A percentile compares a stretch with the other conserved stretches of the same genome.
phyloP scores from a whole-genome alignment of 2,797 vertebrate species.

The Enteromius thamalakanensis region DNA sequence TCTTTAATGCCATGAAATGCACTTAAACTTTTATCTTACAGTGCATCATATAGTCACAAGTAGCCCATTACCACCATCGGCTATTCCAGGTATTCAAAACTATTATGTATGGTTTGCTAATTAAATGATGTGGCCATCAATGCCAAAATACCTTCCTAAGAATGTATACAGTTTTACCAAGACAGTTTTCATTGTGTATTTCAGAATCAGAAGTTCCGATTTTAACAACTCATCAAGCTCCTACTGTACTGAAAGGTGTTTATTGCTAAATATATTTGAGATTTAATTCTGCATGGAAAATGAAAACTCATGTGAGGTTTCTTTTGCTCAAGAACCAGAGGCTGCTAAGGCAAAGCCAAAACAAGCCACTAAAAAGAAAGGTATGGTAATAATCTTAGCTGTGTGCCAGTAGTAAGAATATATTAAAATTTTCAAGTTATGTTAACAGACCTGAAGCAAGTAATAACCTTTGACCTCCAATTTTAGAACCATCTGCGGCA shows the following conservation, averaged over 20 bases:
- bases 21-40: conserved; percentile 63
- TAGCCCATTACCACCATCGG: conserved; percentile 78
- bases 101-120: neutral
- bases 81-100: conserved; percentile 70
- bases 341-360: conserved; percentile 57
- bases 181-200: neutral
- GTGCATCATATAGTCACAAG: conserved; percentile 84
- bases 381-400: conserved; percentile 45
- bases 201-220: conserved; percentile 74
- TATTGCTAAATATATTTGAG: neutral
- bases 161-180: neutral
- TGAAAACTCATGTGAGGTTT: conserved; percentile 2
- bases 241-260: conserved; percentile 45
- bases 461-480: neutral
- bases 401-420: neutral
- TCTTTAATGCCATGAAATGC: neutral
- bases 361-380: conserved; percentile 60
- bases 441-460: neutral
- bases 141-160: too few relatives aligned
- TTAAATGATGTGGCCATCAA: neutral
- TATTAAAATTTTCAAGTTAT: neutral
- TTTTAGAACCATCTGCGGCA: conserved; percentile 55
- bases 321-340: conserved; percentile 57
- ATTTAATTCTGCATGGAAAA: neutral
- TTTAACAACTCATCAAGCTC: conserved; percentile 65